These are phyloP conservation scores for Eurystomus gularis DNA, from an alignment of 2,113 vertebrate genomes.

Conservation along the genomic window DNA sequence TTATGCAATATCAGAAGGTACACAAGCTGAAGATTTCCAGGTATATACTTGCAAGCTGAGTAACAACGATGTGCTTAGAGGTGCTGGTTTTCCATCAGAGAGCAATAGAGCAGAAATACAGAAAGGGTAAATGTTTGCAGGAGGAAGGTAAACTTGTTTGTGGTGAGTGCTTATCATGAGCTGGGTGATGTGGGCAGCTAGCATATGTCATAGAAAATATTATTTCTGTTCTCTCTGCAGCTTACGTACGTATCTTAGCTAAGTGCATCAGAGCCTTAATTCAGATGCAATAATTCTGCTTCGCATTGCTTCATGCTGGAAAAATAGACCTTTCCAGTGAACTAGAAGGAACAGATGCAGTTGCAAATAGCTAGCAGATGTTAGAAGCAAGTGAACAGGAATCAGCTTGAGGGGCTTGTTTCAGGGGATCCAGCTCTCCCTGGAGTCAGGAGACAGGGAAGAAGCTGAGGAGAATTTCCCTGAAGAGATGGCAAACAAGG, in stretches of 20 bases:
- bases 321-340: background rate
- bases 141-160: slow-evolving; percentile 5
- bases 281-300: background rate
- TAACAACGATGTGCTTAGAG: background rate
- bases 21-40: background rate
- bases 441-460: background rate
- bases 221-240: background rate
- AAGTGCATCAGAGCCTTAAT: background rate
- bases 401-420: background rate
- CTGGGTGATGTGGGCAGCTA: background rate
- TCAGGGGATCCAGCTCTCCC: background rate
- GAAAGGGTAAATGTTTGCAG: slow-evolving; percentile 14
- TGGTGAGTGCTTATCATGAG: background rate
- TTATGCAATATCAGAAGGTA: background rate
- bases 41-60: background rate
- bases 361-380: background rate
- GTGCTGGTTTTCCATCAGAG: background rate
- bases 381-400: background rate
- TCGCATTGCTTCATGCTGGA: background rate
- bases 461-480: background rate
- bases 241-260: background rate
- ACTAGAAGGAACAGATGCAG: background rate
- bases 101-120: background rate
- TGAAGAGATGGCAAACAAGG: background rate
- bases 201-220: background rate